These are phyloP conservation scores for Drosophila falleni DNA, from an alignment of 2,888 invertebrate species.

Conservation along the genomic window DNA sequence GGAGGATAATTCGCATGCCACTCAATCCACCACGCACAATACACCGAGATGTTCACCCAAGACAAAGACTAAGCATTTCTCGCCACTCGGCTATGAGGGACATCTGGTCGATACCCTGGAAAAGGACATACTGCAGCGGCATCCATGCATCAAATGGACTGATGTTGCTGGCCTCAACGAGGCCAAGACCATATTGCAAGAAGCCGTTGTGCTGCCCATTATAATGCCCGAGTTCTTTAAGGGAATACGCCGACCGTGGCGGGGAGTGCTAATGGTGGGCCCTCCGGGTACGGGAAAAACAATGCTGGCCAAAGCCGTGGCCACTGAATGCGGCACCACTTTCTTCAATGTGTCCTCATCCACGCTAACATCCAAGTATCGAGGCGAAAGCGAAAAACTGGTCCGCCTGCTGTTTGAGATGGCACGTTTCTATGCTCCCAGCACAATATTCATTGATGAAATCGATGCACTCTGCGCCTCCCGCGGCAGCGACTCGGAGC, in stretches of 20 bases:
- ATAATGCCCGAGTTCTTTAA: constrained; percentile 96
- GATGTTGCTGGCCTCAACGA: constrained; percentile 91
- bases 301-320: constrained; percentile 93
- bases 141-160: constrained; percentile 93
- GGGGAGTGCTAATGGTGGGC: constrained; percentile 85
- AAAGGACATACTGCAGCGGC: constrained; percentile 92
- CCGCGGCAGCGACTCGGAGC: constrained; percentile 93
- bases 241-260: constrained; percentile 93
- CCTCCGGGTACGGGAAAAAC: constrained; percentile 92
- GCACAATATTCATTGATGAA: constrained; percentile 96
- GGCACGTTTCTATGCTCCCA: constrained; percentile 95
- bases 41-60: constrained; percentile 85
- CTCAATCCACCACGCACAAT: constrained; percentile 65
- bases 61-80: constrained; percentile 83
- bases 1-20: constrained; percentile 83
- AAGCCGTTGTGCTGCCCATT: constrained; percentile 94
- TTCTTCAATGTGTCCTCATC: constrained; percentile 95
- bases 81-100: constrained; percentile 90
- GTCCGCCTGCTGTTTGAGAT: constrained; percentile 94
- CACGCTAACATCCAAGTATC: constrained; percentile 94
- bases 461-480: constrained; percentile 94
- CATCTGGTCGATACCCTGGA: constrained; percentile 93
- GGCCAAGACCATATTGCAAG: constrained; percentile 91
- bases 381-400: constrained; percentile 96
- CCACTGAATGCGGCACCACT: constrained; percentile 95